Percentiles rank a stretch among this genome's conserved stretches.
These are phyloP conservation scores for Sphaerophoria rueppellii DNA, from an alignment of 2,888 invertebrate species.

Conservation along the genomic window DNA sequence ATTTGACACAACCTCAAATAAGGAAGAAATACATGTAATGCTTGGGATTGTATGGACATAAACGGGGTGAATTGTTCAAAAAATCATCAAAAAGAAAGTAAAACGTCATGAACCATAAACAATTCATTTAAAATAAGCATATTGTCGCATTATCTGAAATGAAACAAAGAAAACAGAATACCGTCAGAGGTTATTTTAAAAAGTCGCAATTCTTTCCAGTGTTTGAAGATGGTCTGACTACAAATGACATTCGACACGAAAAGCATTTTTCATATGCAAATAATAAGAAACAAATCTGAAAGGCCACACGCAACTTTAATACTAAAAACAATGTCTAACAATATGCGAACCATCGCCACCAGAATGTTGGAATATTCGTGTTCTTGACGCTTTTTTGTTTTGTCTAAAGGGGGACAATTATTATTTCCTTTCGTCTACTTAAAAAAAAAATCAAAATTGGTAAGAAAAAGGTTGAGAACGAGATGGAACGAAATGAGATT, in stretches of 20 bases:
- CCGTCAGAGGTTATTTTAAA: slow-evolving; percentile 40
- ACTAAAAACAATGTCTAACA: not conserved
- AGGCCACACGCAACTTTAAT: slow-evolving; percentile 27
- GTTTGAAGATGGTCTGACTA: slow-evolving; percentile 10
- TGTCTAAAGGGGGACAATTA: not conserved
- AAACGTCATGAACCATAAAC: not conserved
- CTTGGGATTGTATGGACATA: not conserved
- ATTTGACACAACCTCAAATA: slow-evolving; percentile 5
- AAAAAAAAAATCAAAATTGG: slow-evolving; percentile 9
- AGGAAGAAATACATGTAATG: slow-evolving; percentile 14
- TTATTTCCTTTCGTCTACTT: slow-evolving; percentile 63
- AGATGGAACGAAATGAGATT: slow-evolving; percentile 60
- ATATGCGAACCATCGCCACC: not conserved
- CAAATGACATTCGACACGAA: slow-evolving; percentile 42
- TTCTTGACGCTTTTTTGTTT: slow-evolving; percentile 35
- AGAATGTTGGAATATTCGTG: slow-evolving; percentile 7
- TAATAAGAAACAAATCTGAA: not conserved
- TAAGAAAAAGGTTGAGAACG: not conserved
- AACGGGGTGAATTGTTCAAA: not conserved
- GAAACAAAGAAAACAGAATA: slow-evolving; percentile 66
- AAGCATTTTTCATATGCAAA: slow-evolving; percentile 10
- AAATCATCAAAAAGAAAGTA: not conserved
- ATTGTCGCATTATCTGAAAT: slow-evolving; percentile 74
- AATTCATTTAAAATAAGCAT: slow-evolving; percentile 61
- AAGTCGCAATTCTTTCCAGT: slow-evolving; percentile 21